Conservation (phyloP, 2,797 vertebrate genomes). For the Thaleichthys pacificus region DNA sequence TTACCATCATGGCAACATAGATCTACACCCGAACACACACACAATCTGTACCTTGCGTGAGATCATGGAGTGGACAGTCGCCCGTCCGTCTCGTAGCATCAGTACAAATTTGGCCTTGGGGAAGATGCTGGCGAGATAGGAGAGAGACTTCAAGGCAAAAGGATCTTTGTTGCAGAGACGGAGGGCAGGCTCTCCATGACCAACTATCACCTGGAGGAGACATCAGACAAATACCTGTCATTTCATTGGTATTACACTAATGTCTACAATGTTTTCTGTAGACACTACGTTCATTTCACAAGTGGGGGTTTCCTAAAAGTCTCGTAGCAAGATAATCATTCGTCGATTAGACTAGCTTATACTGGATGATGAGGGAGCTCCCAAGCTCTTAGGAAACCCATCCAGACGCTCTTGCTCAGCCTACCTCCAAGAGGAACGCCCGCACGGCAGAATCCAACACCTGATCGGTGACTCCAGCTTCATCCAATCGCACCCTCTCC, state of each 20-base stretch:
- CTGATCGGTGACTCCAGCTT: constrained; percentile 91
- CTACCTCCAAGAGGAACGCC: constrained; percentile 89
- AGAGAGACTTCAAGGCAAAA: constrained; percentile 89
- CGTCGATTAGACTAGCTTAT: not conserved
- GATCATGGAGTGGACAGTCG: constrained; percentile 93
- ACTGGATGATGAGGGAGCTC: not conserved
- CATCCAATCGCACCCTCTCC: constrained; percentile 88
- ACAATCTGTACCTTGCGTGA: constrained; percentile 80
- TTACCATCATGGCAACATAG: not conserved
- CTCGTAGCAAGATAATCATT: not conserved
- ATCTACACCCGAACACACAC: not conserved
- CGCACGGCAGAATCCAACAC: constrained; percentile 90
- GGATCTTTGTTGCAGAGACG: constrained; percentile 95
- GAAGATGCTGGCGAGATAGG: constrained; percentile 88
- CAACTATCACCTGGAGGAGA: constrained; percentile 64
- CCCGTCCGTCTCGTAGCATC: constrained; percentile 90
- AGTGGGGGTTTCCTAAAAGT: too few relatives aligned
- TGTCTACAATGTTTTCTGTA: not conserved
- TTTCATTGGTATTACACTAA: not conserved
- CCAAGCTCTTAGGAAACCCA: not conserved
- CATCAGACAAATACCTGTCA: too few relatives aligned
- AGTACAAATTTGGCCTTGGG: constrained; percentile 92
- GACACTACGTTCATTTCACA: not conserved
- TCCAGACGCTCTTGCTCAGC: constrained; percentile 62
- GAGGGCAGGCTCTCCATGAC: constrained; percentile 87